These are phyloP conservation scores for Leptothorax acervorum DNA, from an alignment of 2,888 invertebrate genomes.

Conservation along the genomic window DNA sequence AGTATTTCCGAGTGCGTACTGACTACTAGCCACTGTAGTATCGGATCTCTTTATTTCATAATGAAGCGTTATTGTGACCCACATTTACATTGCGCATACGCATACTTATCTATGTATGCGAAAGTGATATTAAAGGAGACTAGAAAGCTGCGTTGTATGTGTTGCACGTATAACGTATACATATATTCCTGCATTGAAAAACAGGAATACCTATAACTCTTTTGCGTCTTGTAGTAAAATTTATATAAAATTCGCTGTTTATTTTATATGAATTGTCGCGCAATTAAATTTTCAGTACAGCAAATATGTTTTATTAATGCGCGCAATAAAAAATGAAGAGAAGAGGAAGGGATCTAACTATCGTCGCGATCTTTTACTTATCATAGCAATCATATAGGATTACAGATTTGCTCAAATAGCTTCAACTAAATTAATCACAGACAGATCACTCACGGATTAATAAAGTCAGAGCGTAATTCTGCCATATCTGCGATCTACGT, in stretches of 20 bases:
- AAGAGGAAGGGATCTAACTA: background rate
- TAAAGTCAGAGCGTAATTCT: slow-evolving; percentile 15
- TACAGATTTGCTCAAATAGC: slow-evolving; percentile 1
- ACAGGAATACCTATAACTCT: background rate
- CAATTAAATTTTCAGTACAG: background rate
- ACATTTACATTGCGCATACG: slow-evolving; percentile 2
- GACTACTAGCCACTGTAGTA: background rate
- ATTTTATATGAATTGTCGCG: slow-evolving; percentile 5
- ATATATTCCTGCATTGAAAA: background rate
- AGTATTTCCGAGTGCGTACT: slow-evolving; percentile 9
- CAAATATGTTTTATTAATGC: background rate
- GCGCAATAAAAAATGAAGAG: background rate
- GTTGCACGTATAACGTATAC: background rate
- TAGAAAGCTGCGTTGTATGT: background rate
- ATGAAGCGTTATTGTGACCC: background rate
- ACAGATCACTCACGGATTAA: slow-evolving; percentile 15
- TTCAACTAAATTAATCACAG: background rate
- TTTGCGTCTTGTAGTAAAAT: background rate
- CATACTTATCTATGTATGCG: background rate
- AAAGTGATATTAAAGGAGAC: slow-evolving; percentile 9
- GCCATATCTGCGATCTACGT: background rate
- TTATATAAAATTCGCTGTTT: background rate
- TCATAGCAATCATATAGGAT: background rate
- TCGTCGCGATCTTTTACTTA: background rate
- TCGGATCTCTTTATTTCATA: slow-evolving; percentile 27